Conservation (phyloP, 2,797 vertebrate genomes). For the Myiotriccus ornatus region DNA sequence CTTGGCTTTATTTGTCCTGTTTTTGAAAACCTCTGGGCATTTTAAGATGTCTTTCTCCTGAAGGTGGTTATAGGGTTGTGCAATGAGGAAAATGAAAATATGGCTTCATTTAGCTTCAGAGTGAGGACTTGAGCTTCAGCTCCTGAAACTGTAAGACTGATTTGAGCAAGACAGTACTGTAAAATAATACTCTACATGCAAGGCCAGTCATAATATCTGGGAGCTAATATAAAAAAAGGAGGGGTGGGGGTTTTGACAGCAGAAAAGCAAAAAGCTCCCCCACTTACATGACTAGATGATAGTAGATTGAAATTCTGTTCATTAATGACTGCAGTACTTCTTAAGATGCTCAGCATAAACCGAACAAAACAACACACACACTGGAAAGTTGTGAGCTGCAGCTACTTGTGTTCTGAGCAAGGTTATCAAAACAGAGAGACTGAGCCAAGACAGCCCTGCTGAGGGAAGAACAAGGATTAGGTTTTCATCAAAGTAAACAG, state of each 20-base stretch:
- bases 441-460: background rate
- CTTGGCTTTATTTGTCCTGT: background rate
- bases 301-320: conserved; percentile 45
- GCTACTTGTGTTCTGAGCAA: background rate
- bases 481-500: background rate
- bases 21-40: background rate
- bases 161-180: background rate
- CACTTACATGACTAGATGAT: background rate
- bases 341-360: conserved; percentile 24
- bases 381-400: background rate
- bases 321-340: conserved; percentile 45
- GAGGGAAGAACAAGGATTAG: background rate
- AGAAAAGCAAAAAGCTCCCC: background rate
- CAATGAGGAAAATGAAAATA: background rate
- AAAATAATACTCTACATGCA: background rate
- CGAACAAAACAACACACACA: background rate
- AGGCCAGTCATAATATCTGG: background rate
- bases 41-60: background rate
- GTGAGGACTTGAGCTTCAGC: background rate
- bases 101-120: background rate
- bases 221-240: background rate
- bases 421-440: background rate
- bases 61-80: background rate
- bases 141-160: background rate
- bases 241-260: background rate